phyloP scores from a whole-genome alignment of 1,140 invertebrate genomes.

The Platorchestia sp. region DNA sequence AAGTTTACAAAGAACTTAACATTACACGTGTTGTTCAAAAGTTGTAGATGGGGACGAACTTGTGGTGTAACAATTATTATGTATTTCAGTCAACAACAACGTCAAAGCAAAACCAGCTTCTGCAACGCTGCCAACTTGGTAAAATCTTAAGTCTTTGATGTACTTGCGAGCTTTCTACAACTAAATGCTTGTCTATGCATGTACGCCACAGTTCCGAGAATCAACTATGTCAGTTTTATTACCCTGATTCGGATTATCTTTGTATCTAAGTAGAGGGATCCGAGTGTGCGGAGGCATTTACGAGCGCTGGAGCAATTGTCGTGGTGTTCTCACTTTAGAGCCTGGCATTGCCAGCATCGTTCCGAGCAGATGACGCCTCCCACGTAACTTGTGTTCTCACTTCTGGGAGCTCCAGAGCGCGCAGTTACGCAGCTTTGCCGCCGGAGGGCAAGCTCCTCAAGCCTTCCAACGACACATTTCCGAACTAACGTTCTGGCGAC shows the following conservation, averaged over 20 bases:
- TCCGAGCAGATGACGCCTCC: slow-evolving; percentile 18
- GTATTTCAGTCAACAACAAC: too few species aligned
- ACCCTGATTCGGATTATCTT: not conserved
- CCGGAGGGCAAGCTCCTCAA: not conserved
- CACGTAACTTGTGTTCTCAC: slow-evolving; percentile 38
- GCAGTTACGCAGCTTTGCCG: not conserved
- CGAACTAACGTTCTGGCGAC: not conserved
- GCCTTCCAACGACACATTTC: not conserved
- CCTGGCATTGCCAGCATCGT: slow-evolving; percentile 5
- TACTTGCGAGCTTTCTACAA: not conserved
- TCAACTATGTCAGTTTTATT: not conserved
- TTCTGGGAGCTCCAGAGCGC: not conserved
- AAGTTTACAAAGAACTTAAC: not conserved
- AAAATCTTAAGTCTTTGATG: not conserved
- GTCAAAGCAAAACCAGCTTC: not conserved
- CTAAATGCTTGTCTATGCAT: not conserved
- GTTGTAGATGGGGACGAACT: not conserved
- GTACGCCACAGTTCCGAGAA: not conserved
- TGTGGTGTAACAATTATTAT: not conserved
- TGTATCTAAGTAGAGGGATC: not conserved
- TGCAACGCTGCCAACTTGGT: not conserved
- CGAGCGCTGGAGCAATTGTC: not conserved
- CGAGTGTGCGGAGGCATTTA: not conserved
- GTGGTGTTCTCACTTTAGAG: slow-evolving; percentile 11
- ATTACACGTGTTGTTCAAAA: not conserved